Evolutionary conservation across 2,797 vertebrate species (phyloP), one percentile per base, ranked within the genome.

Genomic region (Sebastes baramenuke): DNA sequence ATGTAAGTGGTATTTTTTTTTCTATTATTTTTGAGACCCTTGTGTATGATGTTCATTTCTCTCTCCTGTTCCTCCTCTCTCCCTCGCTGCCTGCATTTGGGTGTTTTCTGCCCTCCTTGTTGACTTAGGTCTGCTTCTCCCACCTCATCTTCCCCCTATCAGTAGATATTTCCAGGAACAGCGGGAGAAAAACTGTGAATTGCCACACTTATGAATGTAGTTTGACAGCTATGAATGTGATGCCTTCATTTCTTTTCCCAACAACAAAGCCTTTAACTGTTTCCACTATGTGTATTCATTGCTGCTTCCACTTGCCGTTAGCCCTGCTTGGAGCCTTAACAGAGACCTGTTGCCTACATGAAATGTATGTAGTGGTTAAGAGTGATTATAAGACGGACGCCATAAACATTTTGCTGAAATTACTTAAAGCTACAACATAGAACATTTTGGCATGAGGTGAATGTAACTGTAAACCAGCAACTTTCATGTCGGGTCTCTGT

Each of bases 1-100:
- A 98, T 98, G 97, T 98, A 98, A 98, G 97, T 97, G 97, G 94
- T 96, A 89, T 96, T 96, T 95, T 95, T 86, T 94, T 95, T 87
- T 70, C 74, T 72, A 62, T 77, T 73, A 32, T 84, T 77, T 89
- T 88, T 75, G 72, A 90, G 93, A 92, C 56, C 83, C 86, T 77
- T 79, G 66, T 85, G 42, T 76, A 73, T 74, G 72, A 79, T 34
- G 8, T 56, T 52, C 30, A 18, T 60, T 32, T 29, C 32, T 66
- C 71, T 58, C 4, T 27, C 1, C 24, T 62, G 62, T 59, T 61
- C 61, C 49, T 59, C 67, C 46, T 8, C 68, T 46, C 56, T 64
- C 77, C 69, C 69, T 13, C 22, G 20, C 56, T 64, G 68, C 66
- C 85, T 89, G 80, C 62, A n/a, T 73, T 69, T 9, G 25, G 58